Evolutionary conservation across 2,113 vertebrate species (phyloP), one percentile per base, ranked within the genome.

Genomic region (Rhynchomys soricoides): DNA sequence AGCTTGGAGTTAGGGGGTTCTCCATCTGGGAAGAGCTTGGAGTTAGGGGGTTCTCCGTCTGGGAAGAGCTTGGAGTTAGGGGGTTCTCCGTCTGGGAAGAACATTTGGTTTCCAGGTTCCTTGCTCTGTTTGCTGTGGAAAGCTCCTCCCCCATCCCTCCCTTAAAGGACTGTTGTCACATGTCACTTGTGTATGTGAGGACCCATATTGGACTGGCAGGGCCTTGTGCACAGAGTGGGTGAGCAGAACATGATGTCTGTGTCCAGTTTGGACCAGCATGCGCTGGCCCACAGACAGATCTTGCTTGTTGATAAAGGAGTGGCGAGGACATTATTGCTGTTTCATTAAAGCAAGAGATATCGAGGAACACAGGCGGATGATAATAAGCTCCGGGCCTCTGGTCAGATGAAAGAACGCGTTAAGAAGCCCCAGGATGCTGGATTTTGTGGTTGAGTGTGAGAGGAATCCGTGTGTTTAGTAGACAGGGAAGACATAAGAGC

Each of bases 221-320:
- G 19, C 37, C 70, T 31, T 74, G 22, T 82, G n/a, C 26, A 71
- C 7, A 45, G 77, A 71, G 87, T 12, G 5, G 82, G 55, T 0
- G 45, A 88, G 59, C 66, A 82, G 85, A 93, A 90, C 78, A 77
- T 43, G 75, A 79, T 71, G 92, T 89, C 52, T 89, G 0, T 34
- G 70, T 95, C 70, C 70, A 11, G 45, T 74, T 40, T 62, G 86
- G 79, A 89, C 87, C 77, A 17, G 90, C 45, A n/a, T 52, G 45
- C 3, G 0, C 50, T 37, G 43, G 87, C 90, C 85, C 37, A 19
- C 50, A 45, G 70, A 31, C 90, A 94, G 93, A 91, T 95, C 82
- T 71, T 52, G 59, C 59, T 96, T 48, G 85, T 71, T 48, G 94
- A 96, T 95, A 95, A 94, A 62, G 62, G 68, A 78, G 78, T 74